Evolutionary conservation across 2,888 invertebrate genomes (phyloP), one percentile per base, ranked within the genome.

Genomic region (Spisula solida): DNA sequence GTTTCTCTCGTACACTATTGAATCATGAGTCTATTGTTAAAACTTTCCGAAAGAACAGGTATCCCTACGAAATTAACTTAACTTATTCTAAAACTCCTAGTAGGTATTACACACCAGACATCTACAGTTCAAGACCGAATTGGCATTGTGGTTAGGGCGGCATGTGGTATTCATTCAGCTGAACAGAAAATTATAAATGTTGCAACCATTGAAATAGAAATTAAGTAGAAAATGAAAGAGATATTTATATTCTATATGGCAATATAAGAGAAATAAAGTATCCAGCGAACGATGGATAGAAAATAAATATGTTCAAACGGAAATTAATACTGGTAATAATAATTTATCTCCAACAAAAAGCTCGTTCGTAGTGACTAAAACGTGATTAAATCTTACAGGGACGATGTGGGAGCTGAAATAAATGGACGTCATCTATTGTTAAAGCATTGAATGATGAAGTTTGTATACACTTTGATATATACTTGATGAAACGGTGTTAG

Each of bases 251-350:
- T 83, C 75, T 83, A 83, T 75, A 75, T 75, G 75, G 83, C 83
- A 83, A 83, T 85, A 55, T 78, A 78, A 34, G 55, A 41, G 81
- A 90, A 90, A 90, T 88, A 82, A 90, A 90, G 79, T 90, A 87
- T 82, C 80, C 82, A 88, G 82, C 79, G 81, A 88, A 83, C 90
- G 87, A 70, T 85, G 60, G 80, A 66, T 82, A 83, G 82, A 86
- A 85, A 82, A 90, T 83, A 90, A 90, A 90, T 90, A 86, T 90
- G 83, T 82, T 81, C 88, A 86, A 87, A 86, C 79, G 86, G 86
- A 78, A 89, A 88, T 90, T 88, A 90, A 90, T 89, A 88, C 82
- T 81, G 90, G 88, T 86, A 90, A 92, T 92, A 87, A 89, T 88
- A 89, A 90, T 92, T 92, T 92, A 92, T 92, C 89, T 92, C 87